phyloP scores from a whole-genome alignment of 2,888 invertebrate species.

The Hydrotaea cyrtoneurina region DNA sequence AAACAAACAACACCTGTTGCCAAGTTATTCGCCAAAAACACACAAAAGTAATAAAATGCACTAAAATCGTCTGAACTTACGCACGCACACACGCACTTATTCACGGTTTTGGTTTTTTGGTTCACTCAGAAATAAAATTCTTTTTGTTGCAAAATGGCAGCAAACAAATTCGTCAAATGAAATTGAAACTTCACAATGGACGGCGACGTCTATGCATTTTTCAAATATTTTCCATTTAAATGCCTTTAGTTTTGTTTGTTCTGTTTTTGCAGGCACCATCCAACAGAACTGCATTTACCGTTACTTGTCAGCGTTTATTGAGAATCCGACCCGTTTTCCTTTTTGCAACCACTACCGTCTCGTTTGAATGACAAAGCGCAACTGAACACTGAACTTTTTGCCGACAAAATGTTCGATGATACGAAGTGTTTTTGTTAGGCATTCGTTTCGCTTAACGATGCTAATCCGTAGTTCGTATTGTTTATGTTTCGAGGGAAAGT shows the following conservation, averaged over 20 bases:
- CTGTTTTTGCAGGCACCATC: slow-evolving; percentile 2
- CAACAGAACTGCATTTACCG: slow-evolving; percentile 15
- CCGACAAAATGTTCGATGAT: slow-evolving; percentile 12
- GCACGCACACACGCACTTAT: slow-evolving; percentile 20
- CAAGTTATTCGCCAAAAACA: slow-evolving; percentile 37
- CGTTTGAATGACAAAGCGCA: slow-evolving; percentile 49
- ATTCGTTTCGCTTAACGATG: slow-evolving; percentile 7
- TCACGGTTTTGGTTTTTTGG: neutral
- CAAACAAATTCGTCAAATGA: slow-evolving; percentile 16
- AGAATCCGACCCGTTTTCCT: slow-evolving; percentile 39
- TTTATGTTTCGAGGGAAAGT: slow-evolving; percentile 2
- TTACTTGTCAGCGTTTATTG: neutral
- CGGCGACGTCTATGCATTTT: neutral
- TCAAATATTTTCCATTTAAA: neutral
- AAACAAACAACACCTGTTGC: slow-evolving; percentile 55
- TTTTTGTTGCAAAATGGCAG: slow-evolving; percentile 30
- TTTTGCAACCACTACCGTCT: slow-evolving; percentile 40
- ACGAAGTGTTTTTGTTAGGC: slow-evolving; percentile 22
- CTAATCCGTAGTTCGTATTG: neutral
- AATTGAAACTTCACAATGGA: neutral
- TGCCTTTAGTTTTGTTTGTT: neutral
- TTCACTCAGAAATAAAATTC: neutral
- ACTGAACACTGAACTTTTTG: slow-evolving; percentile 35
- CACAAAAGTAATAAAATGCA: slow-evolving; percentile 15
- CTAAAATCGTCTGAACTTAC: slow-evolving; percentile 20